phyloP scores from a whole-genome alignment of 2,888 invertebrate genomes.

The Leptarthrus brevirostris region DNA sequence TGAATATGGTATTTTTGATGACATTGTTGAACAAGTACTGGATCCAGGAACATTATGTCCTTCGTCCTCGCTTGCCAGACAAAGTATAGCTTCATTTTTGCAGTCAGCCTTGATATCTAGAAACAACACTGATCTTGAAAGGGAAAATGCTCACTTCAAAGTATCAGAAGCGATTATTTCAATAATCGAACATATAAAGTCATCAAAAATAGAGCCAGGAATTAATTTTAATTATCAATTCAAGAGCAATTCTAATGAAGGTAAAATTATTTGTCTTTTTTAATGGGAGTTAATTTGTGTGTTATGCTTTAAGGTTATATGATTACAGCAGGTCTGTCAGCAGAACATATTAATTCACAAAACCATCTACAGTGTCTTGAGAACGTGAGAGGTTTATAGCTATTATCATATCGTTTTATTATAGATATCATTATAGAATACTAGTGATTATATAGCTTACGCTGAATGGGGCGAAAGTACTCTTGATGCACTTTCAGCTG shows the following conservation, averaged over 20 bases:
- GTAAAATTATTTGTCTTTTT: too few species aligned
- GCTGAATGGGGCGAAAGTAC: conserved; percentile 61
- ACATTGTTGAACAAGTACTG: conserved; percentile 62
- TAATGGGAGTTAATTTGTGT: too few species aligned
- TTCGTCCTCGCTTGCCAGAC: conserved; percentile 64
- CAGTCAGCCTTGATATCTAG: conserved; percentile 78
- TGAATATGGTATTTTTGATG: conserved; percentile 62
- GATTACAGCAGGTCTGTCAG: too few species aligned
- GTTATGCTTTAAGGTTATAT: too few species aligned
- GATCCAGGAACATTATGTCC: conserved; percentile 57
- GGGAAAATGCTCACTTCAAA: conserved; percentile 88
- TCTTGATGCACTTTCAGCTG: conserved; percentile 75
- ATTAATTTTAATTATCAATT: too few species aligned
- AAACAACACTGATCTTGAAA: conserved; percentile 80
- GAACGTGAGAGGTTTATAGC: background rate
- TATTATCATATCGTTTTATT: background rate
- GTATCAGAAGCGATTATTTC: conserved; percentile 86
- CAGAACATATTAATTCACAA: too few species aligned
- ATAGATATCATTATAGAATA: background rate
- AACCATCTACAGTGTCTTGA: background rate
- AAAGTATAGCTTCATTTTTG: conserved; percentile 79
- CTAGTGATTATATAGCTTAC: conserved; percentile 58
- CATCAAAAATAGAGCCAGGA: conserved; percentile 67
- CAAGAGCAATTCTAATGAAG: too few species aligned
- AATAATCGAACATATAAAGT: conserved; percentile 81